Conservation (phyloP, 2,888 invertebrate genomes). For the Mylabris sibirica region DNA sequence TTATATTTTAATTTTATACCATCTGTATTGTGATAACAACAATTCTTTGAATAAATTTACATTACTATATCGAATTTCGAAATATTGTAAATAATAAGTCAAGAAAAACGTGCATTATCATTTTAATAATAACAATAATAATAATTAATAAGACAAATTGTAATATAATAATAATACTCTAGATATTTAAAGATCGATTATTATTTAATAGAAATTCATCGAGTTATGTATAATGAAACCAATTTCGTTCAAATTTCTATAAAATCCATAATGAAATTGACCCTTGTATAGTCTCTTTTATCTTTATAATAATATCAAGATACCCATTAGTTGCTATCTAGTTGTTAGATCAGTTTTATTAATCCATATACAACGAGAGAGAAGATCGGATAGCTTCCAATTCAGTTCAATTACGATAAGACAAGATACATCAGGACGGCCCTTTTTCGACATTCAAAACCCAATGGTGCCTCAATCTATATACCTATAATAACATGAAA, state of each 20-base stretch:
- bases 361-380: background rate
- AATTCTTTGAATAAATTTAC: slow-evolving; percentile 7
- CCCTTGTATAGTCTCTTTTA: background rate
- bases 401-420: slow-evolving; percentile 1
- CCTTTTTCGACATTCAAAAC: background rate
- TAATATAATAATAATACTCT: no score
- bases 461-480: background rate
- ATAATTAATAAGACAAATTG: background rate
- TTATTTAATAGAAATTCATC: slow-evolving; percentile 66
- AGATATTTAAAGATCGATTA: slow-evolving; percentile 71
- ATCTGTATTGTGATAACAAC: background rate
- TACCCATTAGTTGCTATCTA: slow-evolving; percentile 1
- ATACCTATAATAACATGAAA: no score
- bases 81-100: background rate
- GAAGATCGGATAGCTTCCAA: background rate
- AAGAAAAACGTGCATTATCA: background rate
- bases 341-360: slow-evolving; percentile 9
- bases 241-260: slow-evolving; percentile 46
- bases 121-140: background rate
- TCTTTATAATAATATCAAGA: background rate
- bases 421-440: background rate
- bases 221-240: slow-evolving; percentile 69
- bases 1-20: background rate
- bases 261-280: background rate
- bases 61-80: background rate